These are phyloP conservation scores for Siderastrea siderea DNA, from an alignment of 92 coral and sea anemone genomes.

Conservation along the genomic window DNA sequence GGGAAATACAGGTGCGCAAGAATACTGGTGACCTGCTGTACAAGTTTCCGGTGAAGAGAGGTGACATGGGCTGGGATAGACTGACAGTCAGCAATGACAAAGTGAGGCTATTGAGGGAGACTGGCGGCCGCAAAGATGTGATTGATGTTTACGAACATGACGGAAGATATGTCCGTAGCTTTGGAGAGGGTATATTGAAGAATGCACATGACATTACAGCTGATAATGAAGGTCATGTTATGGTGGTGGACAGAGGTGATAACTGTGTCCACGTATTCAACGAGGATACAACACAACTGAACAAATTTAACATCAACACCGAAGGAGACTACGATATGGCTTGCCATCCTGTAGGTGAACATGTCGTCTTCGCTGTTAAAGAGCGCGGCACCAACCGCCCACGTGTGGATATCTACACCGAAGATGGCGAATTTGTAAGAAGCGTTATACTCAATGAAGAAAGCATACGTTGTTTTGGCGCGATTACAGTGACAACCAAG, in stretches of 20 bases:
- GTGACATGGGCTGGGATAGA: not conserved
- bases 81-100: not conserved
- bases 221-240: not conserved
- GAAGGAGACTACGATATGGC: not conserved
- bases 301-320: not conserved
- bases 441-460: not conserved
- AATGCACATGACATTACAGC: not conserved
- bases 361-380: not conserved
- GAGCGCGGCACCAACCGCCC: not conserved
- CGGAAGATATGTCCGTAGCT: not conserved
- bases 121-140: not conserved
- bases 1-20: not conserved
- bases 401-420: not conserved
- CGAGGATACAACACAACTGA: not conserved
- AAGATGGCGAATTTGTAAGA: not conserved
- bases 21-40: not conserved
- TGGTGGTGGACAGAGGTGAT: not conserved
- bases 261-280: not conserved
- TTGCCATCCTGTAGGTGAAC: not conserved
- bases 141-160: not conserved
- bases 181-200: no score
- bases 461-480: not conserved
- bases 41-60: conserved; percentile 9
- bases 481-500: not conserved
- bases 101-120: no score